Percentiles rank a stretch among this genome's conserved stretches.
phyloP scores from a whole-genome alignment of 2,888 invertebrate species.

The Hedya salicella region DNA sequence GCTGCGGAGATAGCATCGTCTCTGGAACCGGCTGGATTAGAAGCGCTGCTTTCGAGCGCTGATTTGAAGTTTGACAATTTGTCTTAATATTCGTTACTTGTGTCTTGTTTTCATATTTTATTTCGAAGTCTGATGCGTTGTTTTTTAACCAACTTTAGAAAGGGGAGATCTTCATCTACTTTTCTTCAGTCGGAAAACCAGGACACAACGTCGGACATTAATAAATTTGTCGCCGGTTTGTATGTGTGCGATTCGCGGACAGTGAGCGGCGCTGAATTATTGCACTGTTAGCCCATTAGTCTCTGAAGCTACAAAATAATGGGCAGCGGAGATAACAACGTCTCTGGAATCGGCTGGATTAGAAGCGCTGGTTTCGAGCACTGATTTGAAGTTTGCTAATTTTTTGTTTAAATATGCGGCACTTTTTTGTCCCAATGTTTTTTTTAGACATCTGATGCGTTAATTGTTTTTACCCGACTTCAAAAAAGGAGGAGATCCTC shows the following conservation, averaged over 20 bases:
- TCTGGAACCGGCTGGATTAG: constrained; percentile 59
- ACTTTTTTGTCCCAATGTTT: too few relatives aligned
- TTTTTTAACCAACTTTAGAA: too few relatives aligned
- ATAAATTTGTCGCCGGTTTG: constrained; percentile 81
- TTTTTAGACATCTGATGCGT: too few relatives aligned
- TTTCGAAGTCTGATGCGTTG: too few relatives aligned
- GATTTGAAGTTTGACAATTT: constrained; percentile 23
- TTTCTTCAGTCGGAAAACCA: constrained; percentile 49
- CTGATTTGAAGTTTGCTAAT: constrained; percentile 22
- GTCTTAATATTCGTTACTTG: neutral
- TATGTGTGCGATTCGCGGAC: constrained; percentile 77
- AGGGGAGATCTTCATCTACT: too few relatives aligned
- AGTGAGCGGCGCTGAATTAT: constrained; percentile 81
- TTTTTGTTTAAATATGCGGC: constrained; percentile 1
- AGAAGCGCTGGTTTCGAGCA: constrained; percentile 14
- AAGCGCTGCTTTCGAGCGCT: constrained; percentile 15
- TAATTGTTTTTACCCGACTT: too few relatives aligned
- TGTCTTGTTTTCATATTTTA: too few relatives aligned
- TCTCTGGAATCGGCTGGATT: constrained; percentile 59
- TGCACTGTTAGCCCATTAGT: constrained; percentile 78
- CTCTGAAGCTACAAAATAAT: constrained; percentile 78
- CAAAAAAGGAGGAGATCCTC: too few relatives aligned
- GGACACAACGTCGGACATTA: constrained; percentile 75
- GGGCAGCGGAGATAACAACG: constrained; percentile 60
- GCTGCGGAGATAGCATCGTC: constrained; percentile 56